Base-by-base conservation (phyloP, 2,888 invertebrate genomes). In the Plemyria rubiginata region DNA sequence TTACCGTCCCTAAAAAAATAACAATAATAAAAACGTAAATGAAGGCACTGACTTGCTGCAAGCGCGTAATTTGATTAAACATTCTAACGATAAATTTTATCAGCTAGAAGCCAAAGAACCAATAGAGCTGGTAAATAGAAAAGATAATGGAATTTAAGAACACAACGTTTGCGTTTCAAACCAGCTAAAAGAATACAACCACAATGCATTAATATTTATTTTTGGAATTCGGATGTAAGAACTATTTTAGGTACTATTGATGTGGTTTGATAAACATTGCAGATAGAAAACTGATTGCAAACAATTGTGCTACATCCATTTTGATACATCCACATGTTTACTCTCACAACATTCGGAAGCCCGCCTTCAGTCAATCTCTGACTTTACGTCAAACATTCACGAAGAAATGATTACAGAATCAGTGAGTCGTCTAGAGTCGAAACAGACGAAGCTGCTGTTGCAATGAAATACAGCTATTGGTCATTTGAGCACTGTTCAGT, bases 401-500 rank as follows among this genome's bases (percentile, higher is more conserved):
- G 54, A 54, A 55, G 58, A 58, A 63, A 66, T 60, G 69, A 72
- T 74, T 70, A 76, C 65, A 76, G 71, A 73, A 75, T 79, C 77
- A 79, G 78, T 78, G 77, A 73, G 74, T 73, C 58, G 67, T 75
- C 72, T 70, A 71, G 67, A 68, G 36, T 51, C 49, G 66, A 74
- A 71, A 75, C 67, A 74, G 70, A 71, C 65, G 65, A 57, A 66
- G 64, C 68, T 68, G 66, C 66, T 68, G 72, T 68, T 70, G 78
- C 73, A 75, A 79, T 87, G 89, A 88, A 91, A 90, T 89, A 90
- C 90, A 85, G 82, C 80, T 88, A 86, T 88, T 89, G 86, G 88
- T 90, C 87, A 80, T 83, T 92, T 92, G 92, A 92, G 92, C 92
- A 92, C 85, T 87, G 85, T 88, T 91, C 87, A 90, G 89, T 85